Conservation (phyloP, 2,797 vertebrate genomes). For the Alauda arvensis region DNA sequence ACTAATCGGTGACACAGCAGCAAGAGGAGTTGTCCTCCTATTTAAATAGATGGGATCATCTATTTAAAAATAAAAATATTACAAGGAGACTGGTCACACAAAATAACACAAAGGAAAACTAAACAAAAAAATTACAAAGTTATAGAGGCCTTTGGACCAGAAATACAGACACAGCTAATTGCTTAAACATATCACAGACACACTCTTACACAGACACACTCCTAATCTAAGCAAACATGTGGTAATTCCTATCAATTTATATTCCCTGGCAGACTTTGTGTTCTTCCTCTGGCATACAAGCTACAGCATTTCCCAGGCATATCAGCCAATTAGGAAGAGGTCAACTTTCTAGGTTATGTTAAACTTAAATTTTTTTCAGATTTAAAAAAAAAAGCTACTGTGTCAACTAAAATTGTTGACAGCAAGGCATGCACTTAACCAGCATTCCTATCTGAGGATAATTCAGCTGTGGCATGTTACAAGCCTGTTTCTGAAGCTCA, state of each 20-base stretch:
- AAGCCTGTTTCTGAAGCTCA: not conserved
- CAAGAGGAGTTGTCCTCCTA: too few species aligned
- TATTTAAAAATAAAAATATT: not conserved
- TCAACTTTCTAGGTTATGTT: constrained; percentile 33
- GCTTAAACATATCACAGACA: not conserved
- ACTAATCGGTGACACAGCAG: not conserved
- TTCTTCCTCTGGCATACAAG: not conserved
- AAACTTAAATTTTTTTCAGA: constrained; percentile 25
- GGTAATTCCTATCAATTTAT: not conserved
- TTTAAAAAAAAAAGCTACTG: not conserved
- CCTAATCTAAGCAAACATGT: not conserved
- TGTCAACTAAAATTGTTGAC: constrained; percentile 2
- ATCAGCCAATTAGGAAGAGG: constrained; percentile 31
- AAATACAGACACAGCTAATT: not conserved
- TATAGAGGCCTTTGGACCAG: not conserved
- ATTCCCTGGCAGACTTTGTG: not conserved
- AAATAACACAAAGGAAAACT: not conserved
- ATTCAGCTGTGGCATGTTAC: not conserved
- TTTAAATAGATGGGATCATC: not conserved
- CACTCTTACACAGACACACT: not conserved
- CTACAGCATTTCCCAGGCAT: not conserved
- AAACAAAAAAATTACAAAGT: not conserved
- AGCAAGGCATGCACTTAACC: not conserved
- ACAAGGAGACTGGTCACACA: not conserved
- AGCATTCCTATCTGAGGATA: not conserved